These are phyloP conservation scores for Plecotus auritus DNA, from an alignment of 2,113 vertebrate genomes.

Conservation along the genomic window DNA sequence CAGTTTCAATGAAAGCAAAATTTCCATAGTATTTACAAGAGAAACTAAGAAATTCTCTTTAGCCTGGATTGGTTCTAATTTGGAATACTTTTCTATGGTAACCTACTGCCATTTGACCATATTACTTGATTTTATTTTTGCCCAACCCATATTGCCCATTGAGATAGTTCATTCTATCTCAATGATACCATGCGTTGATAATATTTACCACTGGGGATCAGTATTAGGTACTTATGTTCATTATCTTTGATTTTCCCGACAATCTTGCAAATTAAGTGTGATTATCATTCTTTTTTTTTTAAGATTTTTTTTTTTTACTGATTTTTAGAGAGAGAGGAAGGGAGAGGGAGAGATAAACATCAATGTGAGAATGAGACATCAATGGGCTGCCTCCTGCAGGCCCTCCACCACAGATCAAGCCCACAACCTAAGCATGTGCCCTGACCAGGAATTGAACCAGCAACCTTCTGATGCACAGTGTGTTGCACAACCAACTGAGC, in stretches of 20 bases:
- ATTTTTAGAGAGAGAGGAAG: no score
- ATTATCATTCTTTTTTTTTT: neutral
- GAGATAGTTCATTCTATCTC: neutral
- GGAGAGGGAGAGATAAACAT: no score
- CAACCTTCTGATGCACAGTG: no score
- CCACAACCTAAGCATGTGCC: no score
- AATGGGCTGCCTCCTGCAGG: no score
- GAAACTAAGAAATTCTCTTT: conserved; percentile 1
- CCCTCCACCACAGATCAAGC: no score
- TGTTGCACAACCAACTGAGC: no score
- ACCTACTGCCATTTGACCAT: neutral
- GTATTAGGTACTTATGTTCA: neutral
- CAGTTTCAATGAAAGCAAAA: neutral
- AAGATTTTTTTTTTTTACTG: neutral
- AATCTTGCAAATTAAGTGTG: neutral
- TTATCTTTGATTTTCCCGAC: neutral
- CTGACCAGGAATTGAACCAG: no score
- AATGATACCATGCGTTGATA: neutral
- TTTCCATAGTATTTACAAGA: neutral
- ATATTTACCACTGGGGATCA: neutral
- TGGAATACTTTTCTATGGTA: neutral
- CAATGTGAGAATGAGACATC: no score
- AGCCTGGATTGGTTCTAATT: neutral
- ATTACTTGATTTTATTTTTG: neutral
- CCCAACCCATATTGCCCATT: neutral